Conservation (phyloP, 2,888 invertebrate species). For the Drosophila greeni region DNA sequence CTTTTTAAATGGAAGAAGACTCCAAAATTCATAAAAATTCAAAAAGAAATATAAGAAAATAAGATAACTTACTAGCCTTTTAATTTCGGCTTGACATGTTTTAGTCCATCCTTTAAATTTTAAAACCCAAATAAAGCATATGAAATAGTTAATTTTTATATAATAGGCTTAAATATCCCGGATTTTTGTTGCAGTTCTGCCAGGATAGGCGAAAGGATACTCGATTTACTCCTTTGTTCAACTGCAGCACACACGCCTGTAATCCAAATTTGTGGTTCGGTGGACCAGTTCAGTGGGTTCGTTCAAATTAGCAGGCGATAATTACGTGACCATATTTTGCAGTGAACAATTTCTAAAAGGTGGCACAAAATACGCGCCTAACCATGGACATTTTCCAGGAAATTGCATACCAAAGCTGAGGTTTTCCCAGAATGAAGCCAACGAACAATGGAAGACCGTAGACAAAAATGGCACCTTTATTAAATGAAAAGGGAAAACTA, state of each 20-base stretch:
- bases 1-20: too few relatives aligned
- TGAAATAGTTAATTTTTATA: too few relatives aligned
- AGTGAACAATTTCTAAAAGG: slow-evolving; percentile 19
- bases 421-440: background rate
- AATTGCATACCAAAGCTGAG: background rate
- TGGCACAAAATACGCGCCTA: slow-evolving; percentile 15
- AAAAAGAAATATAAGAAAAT: too few relatives aligned
- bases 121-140: too few relatives aligned
- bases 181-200: background rate
- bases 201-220: slow-evolving; percentile 7
- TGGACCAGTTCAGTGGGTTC: slow-evolving; percentile 11
- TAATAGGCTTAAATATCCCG: too few relatives aligned
- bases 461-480: background rate
- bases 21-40: too few relatives aligned
- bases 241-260: slow-evolving; percentile 12
- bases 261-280: slow-evolving; percentile 51
- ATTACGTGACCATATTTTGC: slow-evolving; percentile 45
- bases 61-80: too few relatives aligned
- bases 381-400: background rate
- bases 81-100: too few relatives aligned
- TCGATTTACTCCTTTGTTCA: slow-evolving; percentile 41
- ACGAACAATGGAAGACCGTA: background rate
- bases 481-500: too few relatives aligned
- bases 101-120: too few relatives aligned
- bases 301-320: slow-evolving; percentile 49